Evolutionary conservation across 2,888 invertebrate genomes (phyloP).

Genomic region (Sarcophaga subvicina): DNA sequence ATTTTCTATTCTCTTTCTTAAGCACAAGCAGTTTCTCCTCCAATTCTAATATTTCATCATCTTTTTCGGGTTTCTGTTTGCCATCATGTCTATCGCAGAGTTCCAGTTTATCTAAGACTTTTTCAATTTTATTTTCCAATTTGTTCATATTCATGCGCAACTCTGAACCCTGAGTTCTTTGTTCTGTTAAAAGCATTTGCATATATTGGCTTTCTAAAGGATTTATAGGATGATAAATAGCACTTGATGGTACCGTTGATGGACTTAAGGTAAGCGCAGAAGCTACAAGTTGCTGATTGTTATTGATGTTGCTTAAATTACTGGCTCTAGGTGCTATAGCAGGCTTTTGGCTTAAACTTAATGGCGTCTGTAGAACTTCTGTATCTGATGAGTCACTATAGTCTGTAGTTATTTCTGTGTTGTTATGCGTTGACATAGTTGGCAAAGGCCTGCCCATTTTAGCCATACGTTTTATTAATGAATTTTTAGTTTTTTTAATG

Average conservation of each 20-base stretch:
- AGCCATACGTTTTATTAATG: slow-evolving; percentile 83
- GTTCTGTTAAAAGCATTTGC: slow-evolving; percentile 84
- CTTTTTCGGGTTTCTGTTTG: slow-evolving; percentile 65
- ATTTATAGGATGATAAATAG: slow-evolving; percentile 57
- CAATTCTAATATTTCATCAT: slow-evolving; percentile 76
- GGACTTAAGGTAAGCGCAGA: slow-evolving; percentile 37
- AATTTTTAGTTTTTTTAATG: slow-evolving; percentile 51
- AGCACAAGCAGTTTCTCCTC: slow-evolving; percentile 80
- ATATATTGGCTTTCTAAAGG: slow-evolving; percentile 81
- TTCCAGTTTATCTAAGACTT: slow-evolving; percentile 83
- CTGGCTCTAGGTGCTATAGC: slow-evolving; percentile 64
- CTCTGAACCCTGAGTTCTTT: slow-evolving; percentile 86
- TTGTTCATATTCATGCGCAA: slow-evolving; percentile 86
- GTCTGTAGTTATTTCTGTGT: slow-evolving; percentile 74
- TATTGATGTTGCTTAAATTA: slow-evolving; percentile 71
- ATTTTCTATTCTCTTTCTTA: slow-evolving; percentile 78
- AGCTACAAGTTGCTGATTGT: slow-evolving; percentile 65
- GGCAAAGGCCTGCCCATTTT: slow-evolving; percentile 83
- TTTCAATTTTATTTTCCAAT: slow-evolving; percentile 85
- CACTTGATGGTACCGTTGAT: background rate
- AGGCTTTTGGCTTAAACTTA: slow-evolving; percentile 59
- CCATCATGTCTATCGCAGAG: slow-evolving; percentile 54
- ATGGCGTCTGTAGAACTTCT: slow-evolving; percentile 74
- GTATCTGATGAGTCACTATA: slow-evolving; percentile 82
- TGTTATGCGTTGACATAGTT: slow-evolving; percentile 72